Evolutionary conservation across 1,140 invertebrate genomes (phyloP), one percentile per base, ranked within the genome.

Genomic region (Colletes latitarsis): DNA sequence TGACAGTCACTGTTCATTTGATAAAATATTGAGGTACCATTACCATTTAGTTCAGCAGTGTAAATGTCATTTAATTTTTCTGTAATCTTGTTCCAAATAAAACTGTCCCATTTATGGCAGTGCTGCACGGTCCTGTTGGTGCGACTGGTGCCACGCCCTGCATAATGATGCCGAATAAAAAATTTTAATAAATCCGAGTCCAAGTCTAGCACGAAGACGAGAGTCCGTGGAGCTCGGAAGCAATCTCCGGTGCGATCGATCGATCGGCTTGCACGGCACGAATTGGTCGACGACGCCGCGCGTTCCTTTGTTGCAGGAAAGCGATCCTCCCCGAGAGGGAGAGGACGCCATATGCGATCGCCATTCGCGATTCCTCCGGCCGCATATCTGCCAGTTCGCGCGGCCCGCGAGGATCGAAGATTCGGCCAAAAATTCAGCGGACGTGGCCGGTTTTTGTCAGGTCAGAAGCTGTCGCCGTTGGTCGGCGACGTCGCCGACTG

Each of bases 381-480:
- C 14, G 53, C 64, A 60, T 69, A 68, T 69, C 64, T 60, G 41
- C 10, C 75, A 60, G 9, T 66, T 79, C 49, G 53, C 53, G 62
- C 30, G 71, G 72, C 4, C 62, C 39, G 53, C 63, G 73, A 30
- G 73, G 64, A 81, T 68, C 64, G 55, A 81, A 77, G 64, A 76
- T 81, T 76, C 74, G n/a, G 73, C 64, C 53, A 76, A 77, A 81
- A 81, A 81, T 81, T 81, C 79, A 76, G 55, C 57, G 71, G 71
- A 86, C 84, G 81, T 70, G 69, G 64, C 66, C 21, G 57, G 71
- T 82, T 86, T 86, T 86, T 85, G 74, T 30, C 49, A 49, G 17
- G 68, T 55, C 60, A n/a, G 49, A 49, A 53, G 66, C 69, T 73
- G 83, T 81, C 72, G 60, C 19, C 52, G 64, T 10, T 66, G 66